Base-by-base conservation (phyloP, 30 jellyfish, hydroid and myxozoan genomes). In the Clytia hemisphaerica region DNA sequence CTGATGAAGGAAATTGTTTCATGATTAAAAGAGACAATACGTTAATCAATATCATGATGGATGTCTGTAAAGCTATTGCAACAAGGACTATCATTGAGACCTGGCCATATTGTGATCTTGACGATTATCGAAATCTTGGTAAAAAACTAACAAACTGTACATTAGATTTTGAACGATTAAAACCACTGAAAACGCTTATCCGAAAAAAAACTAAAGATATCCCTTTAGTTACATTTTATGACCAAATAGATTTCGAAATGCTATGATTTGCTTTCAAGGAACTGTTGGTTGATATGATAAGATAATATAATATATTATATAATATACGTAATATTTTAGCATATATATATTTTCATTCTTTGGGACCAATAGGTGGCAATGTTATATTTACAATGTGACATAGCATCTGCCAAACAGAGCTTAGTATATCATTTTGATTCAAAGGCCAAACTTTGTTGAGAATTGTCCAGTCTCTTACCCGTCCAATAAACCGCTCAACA, bases 401-500 rank as follows among this genome's bases (percentile, higher is more conserved):
- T 28, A 68, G 72, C 72, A 68, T 68, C 50, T 44, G 72, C 80
- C 49, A 68, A 36, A 72, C 48, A 25, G 75, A 68, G 34, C 53
- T 45, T 10, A 68, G 73, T 21, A 68, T 24, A 54, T 68, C 80
- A 31, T 45, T 42, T 54, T 46, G 19, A 34, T 68, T 42, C 50
- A 68, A 50, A n/a, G 80, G 80, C 80, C 80, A 68, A 42, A 50
- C 72, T 42, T 42, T 33, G 75, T 68, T 68, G 25, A 68, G 37
- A 68, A 68, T 68, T 45, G 80, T 4, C 80, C 80, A 68, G 58
- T 68, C 61, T 49, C 80, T 68, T 51, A 68, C 80, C 53, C 80
- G 45, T 36, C 80, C 80, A 68, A 68, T 68, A 42, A 68, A 68
- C 29, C 80, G 53, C 51, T 68, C 80, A 44, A 68, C 80, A 45